Evolutionary conservation across 2,113 vertebrate species (phyloP).

Genomic region (Hypocryptadius cinnamomeus): DNA sequence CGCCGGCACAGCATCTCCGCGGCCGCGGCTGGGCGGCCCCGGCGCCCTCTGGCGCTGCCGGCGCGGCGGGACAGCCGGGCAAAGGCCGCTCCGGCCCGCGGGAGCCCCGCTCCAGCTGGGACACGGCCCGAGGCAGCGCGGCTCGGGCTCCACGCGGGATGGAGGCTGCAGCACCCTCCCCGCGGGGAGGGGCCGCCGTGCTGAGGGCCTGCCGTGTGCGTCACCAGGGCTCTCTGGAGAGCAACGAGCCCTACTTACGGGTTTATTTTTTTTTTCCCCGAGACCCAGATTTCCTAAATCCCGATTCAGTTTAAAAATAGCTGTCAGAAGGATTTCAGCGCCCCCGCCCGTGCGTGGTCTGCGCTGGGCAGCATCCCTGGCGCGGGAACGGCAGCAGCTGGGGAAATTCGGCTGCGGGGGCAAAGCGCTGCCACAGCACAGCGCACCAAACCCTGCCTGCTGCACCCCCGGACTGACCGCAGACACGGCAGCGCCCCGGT

Average conservation of each 20-base stretch:
- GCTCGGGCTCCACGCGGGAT: accelerated
- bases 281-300: neutral
- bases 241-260: neutral
- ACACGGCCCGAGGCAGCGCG: neutral
- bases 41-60: neutral
- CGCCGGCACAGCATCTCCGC: no score
- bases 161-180: neutral
- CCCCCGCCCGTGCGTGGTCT: accelerated
- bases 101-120: neutral
- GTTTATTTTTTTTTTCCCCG: neutral
- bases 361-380: neutral
- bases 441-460: accelerated
- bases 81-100: neutral
- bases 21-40: no score
- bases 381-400: accelerated
- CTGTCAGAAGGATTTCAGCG: neutral
- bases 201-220: neutral
- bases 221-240: neutral
- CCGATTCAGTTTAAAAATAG: neutral
- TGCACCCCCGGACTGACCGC: accelerated
- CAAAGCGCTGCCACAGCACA: neutral
- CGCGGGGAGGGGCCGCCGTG: neutral
- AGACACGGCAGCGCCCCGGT: accelerated
- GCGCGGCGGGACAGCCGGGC: neutral
- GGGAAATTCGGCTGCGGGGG: neutral